Conservation (phyloP, 2,797 vertebrate genomes). For the Lagodon rhomboides region DNA sequence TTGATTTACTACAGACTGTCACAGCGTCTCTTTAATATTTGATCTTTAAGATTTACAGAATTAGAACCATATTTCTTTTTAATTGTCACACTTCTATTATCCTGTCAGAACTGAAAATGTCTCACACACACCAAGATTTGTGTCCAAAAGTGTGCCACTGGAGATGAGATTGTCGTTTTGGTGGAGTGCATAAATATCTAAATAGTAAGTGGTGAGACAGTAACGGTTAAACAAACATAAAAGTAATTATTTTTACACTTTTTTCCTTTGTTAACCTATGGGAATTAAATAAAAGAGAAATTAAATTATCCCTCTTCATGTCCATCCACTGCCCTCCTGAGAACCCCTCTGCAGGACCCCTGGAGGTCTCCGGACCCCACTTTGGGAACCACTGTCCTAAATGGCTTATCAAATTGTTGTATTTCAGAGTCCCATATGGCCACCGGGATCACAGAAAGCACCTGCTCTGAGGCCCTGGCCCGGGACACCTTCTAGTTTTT, state of each 20-base stretch:
- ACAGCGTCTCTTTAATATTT: neutral
- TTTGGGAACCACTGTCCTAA: slow-evolving; percentile 74
- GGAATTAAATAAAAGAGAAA: slow-evolving; percentile 37
- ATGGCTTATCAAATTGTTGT: slow-evolving; percentile 73
- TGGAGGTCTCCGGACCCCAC: slow-evolving; percentile 52
- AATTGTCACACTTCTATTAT: neutral
- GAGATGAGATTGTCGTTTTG: neutral
- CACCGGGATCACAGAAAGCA: slow-evolving; percentile 79
- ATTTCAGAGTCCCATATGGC: slow-evolving; percentile 74
- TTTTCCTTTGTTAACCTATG: slow-evolving; percentile 9
- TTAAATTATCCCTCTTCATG: slow-evolving; percentile 19
- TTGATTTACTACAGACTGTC: slow-evolving; percentile 28
- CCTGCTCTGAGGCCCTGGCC: slow-evolving; percentile 78
- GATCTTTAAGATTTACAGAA: neutral
- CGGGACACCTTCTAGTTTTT: slow-evolving; percentile 79
- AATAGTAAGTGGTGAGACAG: neutral
- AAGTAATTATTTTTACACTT: slow-evolving; percentile 10
- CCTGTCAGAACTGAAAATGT: neutral
- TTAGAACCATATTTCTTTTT: neutral
- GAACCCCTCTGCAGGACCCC: slow-evolving; percentile 31
- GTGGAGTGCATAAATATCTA: neutral
- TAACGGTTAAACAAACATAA: slow-evolving; percentile 3
- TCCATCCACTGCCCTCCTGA: slow-evolving; percentile 11
- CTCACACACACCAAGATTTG: neutral
- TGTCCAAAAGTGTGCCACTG: neutral